Conservation (phyloP, 2,888 invertebrate species). For the Poecilobothrus nobilitatus region DNA sequence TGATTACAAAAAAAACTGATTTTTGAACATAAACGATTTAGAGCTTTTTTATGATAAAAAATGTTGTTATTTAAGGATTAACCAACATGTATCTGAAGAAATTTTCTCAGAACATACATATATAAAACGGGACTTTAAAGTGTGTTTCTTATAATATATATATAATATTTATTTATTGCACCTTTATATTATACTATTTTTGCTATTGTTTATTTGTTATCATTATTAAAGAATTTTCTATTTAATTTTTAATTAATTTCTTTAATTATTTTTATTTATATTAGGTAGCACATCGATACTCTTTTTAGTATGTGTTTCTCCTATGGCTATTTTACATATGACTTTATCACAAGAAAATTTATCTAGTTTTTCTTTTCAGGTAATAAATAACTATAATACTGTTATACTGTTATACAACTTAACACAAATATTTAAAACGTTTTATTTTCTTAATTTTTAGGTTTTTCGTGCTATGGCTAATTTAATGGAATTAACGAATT, state of each 20-base stretch:
- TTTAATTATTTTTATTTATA: constrained; percentile 9
- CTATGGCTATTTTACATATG: constrained; percentile 62
- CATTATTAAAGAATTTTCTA: no score
- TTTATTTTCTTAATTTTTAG: constrained; percentile 36
- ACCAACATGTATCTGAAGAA: no score
- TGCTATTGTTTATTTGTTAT: no score
- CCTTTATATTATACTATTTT: no score
- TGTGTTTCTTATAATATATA: no score
- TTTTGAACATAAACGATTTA: no score
- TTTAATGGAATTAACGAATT: constrained; percentile 64
- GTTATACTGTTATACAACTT: not conserved
- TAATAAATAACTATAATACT: constrained; percentile 32
- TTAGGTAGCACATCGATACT: constrained; percentile 54
- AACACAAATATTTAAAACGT: not conserved
- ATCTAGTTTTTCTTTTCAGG: constrained; percentile 56
- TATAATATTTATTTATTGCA: no score
- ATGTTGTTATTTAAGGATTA: no score
- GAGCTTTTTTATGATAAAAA: no score
- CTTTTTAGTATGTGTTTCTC: constrained; percentile 60
- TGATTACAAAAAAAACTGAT: no score
- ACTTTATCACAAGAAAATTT: constrained; percentile 56
- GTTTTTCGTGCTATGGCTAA: constrained; percentile 64
- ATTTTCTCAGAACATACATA: no score
- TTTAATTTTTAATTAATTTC: not conserved
- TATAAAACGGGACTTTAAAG: no score